Evolutionary conservation across 1,140 invertebrate species (phyloP), one percentile per base, ranked within the genome.

Genomic region (Holcopasites calliopsidis): DNA sequence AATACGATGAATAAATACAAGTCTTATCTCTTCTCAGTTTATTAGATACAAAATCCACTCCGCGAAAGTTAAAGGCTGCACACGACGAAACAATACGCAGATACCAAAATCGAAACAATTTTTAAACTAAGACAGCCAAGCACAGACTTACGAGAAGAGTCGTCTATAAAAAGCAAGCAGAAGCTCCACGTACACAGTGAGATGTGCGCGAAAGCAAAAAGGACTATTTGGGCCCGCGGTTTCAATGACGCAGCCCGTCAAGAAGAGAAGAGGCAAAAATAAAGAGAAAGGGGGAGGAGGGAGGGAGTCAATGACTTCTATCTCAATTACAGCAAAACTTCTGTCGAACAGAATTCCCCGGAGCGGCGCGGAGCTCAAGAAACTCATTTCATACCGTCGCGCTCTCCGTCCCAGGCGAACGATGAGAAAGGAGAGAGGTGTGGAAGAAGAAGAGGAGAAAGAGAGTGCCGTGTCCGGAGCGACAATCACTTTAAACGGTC

Each of bases 401-500:
- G n/a, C 50, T 10, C 50, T 3, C n/a, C n/a, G n/a, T n/a, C n/a
- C n/a, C n/a, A n/a, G 38, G 7, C 47, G 13, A 10, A 69, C 13
- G 33, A 38, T 7, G 55, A 33, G 54, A 0, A 38, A n/a, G 33
- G 21, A 0, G 4, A 21, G 13, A 3, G 26, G n/a, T n/a, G 52
- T 33, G n/a, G 33, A 62, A 18, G 31, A 65, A 35, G 31, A 71
- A 50, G 40, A 49, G 33, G 55, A 47, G n/a, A n/a, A 47, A n/a
- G 44, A 47, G 16, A 4, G 44, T 38, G 26, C 11, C 28, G 11
- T 10, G 28, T 23, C 16, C 42, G 31, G 1, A 40, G 35, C 47
- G 49, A 65, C 70, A 65, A 73, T 73, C 70, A 33, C 35, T 65
- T 65, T 65, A 65, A 73, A 65, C 35, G 70, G 49, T 65, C 60